A percentile compares a stretch with the other conserved stretches of the same genome.
Evolutionary conservation across 92 coral and sea anemone genomes (phyloP).

Genomic region (Porites lobata): DNA sequence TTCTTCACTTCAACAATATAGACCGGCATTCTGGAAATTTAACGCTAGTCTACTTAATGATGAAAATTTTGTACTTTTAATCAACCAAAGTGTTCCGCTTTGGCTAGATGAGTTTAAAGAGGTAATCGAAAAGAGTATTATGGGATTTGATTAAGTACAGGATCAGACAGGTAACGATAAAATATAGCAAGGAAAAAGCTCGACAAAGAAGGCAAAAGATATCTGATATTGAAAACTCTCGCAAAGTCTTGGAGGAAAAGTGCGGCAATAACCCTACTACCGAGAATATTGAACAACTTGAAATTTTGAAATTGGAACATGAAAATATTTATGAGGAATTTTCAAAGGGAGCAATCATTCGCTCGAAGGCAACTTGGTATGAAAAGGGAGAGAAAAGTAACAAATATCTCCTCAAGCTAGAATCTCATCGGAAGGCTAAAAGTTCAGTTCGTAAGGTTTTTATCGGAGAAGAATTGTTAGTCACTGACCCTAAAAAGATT

Average conservation of each 20-base stretch:
- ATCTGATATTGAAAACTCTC: conserved; percentile 3
- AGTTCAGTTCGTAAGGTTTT: conserved; percentile 34
- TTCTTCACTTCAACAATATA: too few relatives aligned
- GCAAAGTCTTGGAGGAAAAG: not conserved
- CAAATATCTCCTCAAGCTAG: conserved; percentile 60
- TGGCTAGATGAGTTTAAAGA: too few relatives aligned
- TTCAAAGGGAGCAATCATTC: conserved; percentile 51
- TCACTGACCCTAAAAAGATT: conserved; percentile 23
- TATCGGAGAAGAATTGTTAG: not conserved
- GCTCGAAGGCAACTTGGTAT: conserved; percentile 63
- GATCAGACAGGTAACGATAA: conserved; percentile 5
- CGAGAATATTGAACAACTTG: conserved; percentile 44
- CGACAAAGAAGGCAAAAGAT: conserved; percentile 11
- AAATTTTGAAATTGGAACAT: conserved; percentile 42
- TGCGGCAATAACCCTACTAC: not conserved
- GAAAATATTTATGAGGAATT: conserved; percentile 33
- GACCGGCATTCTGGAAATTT: too few relatives aligned
- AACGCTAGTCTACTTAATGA: too few relatives aligned
- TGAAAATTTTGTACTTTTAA: too few relatives aligned
- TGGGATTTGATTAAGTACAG: conserved; percentile 47
- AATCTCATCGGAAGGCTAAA: conserved; percentile 26
- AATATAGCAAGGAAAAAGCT: conserved; percentile 16
- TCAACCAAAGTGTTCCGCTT: too few relatives aligned
- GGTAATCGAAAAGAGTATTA: not conserved
- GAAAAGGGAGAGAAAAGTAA: conserved; percentile 58